phyloP scores from a whole-genome alignment of 2,888 invertebrate species.

The Caenorhabditis doughertyi region DNA sequence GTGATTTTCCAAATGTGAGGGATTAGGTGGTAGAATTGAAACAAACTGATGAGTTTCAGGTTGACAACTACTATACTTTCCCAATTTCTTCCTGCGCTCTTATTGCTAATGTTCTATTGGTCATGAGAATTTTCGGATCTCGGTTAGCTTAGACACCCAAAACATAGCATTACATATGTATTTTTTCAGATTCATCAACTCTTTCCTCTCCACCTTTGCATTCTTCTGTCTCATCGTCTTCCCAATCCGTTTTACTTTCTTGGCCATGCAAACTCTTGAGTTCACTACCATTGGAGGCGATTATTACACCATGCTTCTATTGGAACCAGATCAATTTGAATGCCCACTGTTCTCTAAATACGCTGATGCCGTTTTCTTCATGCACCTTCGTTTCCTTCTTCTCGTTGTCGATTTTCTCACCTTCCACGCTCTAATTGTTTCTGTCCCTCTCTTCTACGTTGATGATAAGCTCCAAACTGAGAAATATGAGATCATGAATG shows the following conservation, averaged over 20 bases:
- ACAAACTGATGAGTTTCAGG: slow-evolving; percentile 8
- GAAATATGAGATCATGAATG: background rate
- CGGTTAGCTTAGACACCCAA: too few species aligned
- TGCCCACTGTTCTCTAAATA: slow-evolving; percentile 26
- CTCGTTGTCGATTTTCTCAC: slow-evolving; percentile 33
- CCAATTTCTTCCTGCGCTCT: slow-evolving; percentile 17
- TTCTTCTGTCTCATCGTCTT: slow-evolving; percentile 43
- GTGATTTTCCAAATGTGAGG: slow-evolving; percentile 24
- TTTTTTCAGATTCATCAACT: slow-evolving; percentile 7
- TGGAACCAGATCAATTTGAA: slow-evolving; percentile 5
- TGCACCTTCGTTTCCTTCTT: slow-evolving; percentile 35
- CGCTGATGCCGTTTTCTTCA: slow-evolving; percentile 13
- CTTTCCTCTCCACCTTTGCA: slow-evolving; percentile 9
- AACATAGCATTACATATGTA: background rate
- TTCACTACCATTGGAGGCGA: slow-evolving; percentile 40
- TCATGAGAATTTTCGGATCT: slow-evolving; percentile 23
- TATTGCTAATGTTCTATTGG: slow-evolving; percentile 19
- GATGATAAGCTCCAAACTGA: slow-evolving; percentile 8
- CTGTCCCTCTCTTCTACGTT: slow-evolving; percentile 25
- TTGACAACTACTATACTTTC: slow-evolving; percentile 24
- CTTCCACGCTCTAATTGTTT: slow-evolving; percentile 22
- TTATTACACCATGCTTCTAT: slow-evolving; percentile 23
- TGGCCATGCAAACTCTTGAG: slow-evolving; percentile 38
- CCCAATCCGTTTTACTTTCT: slow-evolving; percentile 28
- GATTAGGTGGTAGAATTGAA: background rate